A percentile compares a stretch with the other conserved stretches of the same genome.
Conservation (phyloP, 2,888 invertebrate genomes). For the Acanthosoma haemorrhoidale region DNA sequence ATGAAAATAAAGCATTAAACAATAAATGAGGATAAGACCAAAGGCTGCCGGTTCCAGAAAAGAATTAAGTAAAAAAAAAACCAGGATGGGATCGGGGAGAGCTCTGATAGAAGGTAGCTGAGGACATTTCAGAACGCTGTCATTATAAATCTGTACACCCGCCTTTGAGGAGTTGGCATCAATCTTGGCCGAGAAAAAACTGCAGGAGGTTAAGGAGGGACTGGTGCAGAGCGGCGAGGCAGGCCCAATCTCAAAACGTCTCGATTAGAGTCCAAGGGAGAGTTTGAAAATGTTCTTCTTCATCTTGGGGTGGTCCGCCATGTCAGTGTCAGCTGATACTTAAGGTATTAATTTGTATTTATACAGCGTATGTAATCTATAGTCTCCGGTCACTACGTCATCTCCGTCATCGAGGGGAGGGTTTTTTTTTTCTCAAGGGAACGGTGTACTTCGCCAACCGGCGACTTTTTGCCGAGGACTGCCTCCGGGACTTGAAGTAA, state of each 20-base stretch:
- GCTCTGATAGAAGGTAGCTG: background rate
- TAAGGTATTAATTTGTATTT: slow-evolving; percentile 8
- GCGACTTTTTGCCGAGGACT: background rate
- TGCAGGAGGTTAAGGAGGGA: background rate
- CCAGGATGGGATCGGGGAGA: background rate
- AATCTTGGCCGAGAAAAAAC: background rate
- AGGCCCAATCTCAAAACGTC: background rate
- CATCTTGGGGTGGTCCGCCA: background rate
- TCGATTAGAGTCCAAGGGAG: background rate
- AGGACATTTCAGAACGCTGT: background rate
- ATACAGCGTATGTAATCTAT: background rate
- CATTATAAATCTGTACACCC: slow-evolving; percentile 2
- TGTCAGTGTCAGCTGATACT: background rate
- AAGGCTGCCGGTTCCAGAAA: background rate
- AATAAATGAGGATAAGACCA: no score
- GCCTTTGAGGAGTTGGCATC: slow-evolving; percentile 1
- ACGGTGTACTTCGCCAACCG: background rate
- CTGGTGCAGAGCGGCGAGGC: no score
- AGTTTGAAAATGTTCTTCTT: background rate
- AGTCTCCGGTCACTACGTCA: no score
- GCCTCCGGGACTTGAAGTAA: background rate
- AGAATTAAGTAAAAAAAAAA: background rate
- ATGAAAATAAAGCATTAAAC: no score
- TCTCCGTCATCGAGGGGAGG: no score
- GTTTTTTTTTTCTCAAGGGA: background rate